Percentiles rank a stretch among this genome's conserved stretches.
These are phyloP conservation scores for Chlorocebus sabaeus DNA, from an alignment of 2,113 vertebrate genomes.

Conservation along the genomic window DNA sequence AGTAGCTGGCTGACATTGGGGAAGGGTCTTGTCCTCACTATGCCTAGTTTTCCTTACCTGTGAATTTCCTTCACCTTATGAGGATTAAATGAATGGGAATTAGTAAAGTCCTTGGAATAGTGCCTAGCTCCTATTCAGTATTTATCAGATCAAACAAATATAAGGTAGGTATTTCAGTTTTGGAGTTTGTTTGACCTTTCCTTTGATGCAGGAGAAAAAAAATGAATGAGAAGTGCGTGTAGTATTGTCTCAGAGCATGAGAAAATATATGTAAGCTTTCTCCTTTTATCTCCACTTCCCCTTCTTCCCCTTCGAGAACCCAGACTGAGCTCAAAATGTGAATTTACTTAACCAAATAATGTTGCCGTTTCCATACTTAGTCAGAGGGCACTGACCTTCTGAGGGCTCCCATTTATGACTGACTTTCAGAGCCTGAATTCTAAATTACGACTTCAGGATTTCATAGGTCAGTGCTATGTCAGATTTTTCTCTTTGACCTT, in stretches of 20 bases:
- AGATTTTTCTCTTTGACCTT: not conserved
- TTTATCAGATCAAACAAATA: not conserved
- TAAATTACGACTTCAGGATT: not conserved
- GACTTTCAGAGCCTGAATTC: not conserved
- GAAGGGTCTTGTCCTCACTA: not conserved
- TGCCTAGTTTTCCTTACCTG: not conserved
- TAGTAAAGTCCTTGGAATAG: not conserved
- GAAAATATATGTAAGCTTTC: not conserved
- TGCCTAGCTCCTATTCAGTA: too few species aligned
- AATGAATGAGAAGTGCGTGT: not conserved
- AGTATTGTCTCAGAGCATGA: not conserved
- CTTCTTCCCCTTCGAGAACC: not conserved
- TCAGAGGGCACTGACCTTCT: not conserved
- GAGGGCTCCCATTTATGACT: fast-evolving
- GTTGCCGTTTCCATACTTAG: not conserved
- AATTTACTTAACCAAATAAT: not conserved
- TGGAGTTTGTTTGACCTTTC: not conserved
- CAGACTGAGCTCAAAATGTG: not conserved
- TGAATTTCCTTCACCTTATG: not conserved
- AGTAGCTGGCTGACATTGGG: not conserved
- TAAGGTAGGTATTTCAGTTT: too few species aligned
- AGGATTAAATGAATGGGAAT: not conserved
- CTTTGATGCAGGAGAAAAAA: not conserved
- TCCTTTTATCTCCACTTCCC: not conserved
- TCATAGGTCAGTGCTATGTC: not conserved